Evolutionary conservation across 2,888 invertebrate species (phyloP), one percentile per base, ranked within the genome.

Genomic region (Hydrotaea diabolus): DNA sequence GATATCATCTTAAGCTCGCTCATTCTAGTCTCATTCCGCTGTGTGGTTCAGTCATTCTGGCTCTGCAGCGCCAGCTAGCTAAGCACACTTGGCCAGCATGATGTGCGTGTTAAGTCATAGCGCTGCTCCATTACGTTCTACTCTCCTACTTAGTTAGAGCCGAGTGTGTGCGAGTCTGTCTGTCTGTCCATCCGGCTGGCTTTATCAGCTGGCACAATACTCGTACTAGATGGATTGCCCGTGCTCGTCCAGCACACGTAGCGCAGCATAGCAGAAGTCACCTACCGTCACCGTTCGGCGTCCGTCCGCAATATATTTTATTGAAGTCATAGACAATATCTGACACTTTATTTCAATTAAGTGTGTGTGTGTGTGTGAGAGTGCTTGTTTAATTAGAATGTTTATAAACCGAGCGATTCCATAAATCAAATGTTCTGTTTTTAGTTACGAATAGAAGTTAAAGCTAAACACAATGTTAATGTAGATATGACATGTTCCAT

Each of bases 1-100:
- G 90, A 90, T 89, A 89, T 90, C 89, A 90, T 90, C 87, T 89
- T 85, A 74, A 79, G 59, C 66, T 77, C 43, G 36, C 62, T 69
- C 59, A 49, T 11, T 57, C 69, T 71, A 57, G 26, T 69, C 49
- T 17, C 17, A 8, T 39, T 39, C 39, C 39, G 73, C 17, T 77
- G 59, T 77, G 57, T 64, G 9, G 59, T 26, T 9, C 75, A 53
- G 31, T 59, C 15, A 55, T n/a, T 53, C n/a, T n/a, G n/a, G n/a
- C n/a, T n/a, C 57, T 5, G 5, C 31, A 7, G 31, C 31, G 31
- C 7, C 31, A 31, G 39, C 8, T 36, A 36, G 31, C 39, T 2
- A 69, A 15, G 69, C 43, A 39, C 46, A 66, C 19, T 72, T 74
- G 53, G 46, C 59, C n/a, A 76, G 55, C 23, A 64, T 59, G 55